phyloP scores from a whole-genome alignment of 64 coral and sea anemone genomes.

The Stichodactyla mertensii region DNA sequence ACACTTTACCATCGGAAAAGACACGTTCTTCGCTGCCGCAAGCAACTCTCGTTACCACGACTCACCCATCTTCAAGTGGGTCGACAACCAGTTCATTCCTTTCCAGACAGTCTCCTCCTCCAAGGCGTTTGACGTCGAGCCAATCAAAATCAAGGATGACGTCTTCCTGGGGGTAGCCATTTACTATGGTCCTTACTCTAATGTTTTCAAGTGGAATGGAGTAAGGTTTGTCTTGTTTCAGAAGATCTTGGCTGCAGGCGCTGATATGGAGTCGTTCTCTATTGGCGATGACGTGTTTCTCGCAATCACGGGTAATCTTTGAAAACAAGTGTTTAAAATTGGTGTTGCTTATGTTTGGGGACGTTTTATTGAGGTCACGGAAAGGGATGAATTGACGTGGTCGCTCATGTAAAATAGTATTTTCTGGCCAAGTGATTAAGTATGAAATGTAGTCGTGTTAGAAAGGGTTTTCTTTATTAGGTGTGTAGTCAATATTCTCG shows the following conservation, averaged over 20 bases:
- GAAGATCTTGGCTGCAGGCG: constrained; percentile 60
- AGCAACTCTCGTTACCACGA: constrained; percentile 52
- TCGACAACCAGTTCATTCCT: constrained; percentile 56
- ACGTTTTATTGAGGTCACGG: too few relatives aligned
- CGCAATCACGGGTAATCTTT: constrained; percentile 62
- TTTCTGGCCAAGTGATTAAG: too few relatives aligned
- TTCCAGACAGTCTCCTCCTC: constrained; percentile 52
- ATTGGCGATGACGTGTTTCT: constrained; percentile 64
- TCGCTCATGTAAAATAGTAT: too few relatives aligned
- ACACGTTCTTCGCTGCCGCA: constrained; percentile 61
- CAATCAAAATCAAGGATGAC: constrained; percentile 58
- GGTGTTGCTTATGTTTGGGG: too few relatives aligned
- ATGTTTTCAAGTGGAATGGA: constrained; percentile 86
- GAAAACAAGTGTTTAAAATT: too few relatives aligned
- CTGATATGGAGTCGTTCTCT: constrained; percentile 71
- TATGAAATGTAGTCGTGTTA: too few relatives aligned
- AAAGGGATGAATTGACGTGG: too few relatives aligned
- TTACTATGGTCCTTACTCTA: constrained; percentile 47
- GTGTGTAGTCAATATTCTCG: too few relatives aligned
- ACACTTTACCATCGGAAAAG: constrained; percentile 56
- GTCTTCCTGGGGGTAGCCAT: constrained; percentile 66
- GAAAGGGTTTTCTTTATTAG: too few relatives aligned
- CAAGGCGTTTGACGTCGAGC: constrained; percentile 72
- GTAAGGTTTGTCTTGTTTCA: constrained; percentile 69
- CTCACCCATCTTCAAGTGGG: constrained; percentile 72